Percentiles rank a stretch among this genome's conserved stretches.
phyloP scores from a whole-genome alignment of 2,113 vertebrate genomes.

The Caracal caracal region DNA sequence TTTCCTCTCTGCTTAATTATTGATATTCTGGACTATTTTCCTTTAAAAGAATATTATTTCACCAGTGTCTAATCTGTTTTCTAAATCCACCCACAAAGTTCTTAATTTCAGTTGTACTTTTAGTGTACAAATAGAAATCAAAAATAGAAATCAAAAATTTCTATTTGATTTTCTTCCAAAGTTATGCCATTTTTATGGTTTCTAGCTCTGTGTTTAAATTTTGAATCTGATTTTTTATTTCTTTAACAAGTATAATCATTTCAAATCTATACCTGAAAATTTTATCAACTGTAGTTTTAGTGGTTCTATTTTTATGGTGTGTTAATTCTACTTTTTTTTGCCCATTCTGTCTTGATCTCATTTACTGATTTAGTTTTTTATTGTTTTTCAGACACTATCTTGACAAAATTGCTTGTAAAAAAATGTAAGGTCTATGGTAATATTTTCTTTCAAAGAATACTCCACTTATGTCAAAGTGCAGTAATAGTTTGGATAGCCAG shows the following conservation, averaged over 20 bases:
- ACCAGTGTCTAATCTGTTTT: not conserved
- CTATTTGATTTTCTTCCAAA: constrained; percentile 17
- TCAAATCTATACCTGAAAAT: not conserved
- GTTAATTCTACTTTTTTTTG: not conserved
- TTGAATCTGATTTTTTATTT: not conserved
- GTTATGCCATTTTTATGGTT: not conserved
- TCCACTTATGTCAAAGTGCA: not conserved
- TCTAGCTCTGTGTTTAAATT: not conserved
- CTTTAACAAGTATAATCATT: not conserved
- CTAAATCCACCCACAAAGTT: not conserved
- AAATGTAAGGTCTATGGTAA: not conserved
- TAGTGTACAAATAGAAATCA: not conserved
- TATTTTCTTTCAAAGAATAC: not conserved
- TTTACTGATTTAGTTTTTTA: constrained; percentile 2
- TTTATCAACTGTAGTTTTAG: not conserved
- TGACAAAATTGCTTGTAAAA: not conserved
- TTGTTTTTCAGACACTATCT: not conserved
- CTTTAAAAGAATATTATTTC: not conserved
- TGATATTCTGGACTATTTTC: not conserved
- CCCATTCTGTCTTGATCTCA: not conserved
- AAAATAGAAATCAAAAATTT: not conserved
- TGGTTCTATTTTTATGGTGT: not conserved
- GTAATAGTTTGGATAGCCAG: not conserved
- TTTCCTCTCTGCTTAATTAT: not conserved
- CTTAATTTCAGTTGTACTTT: constrained; percentile 16